phyloP scores from a whole-genome alignment of 1,140 invertebrate species.

The Caenorhabditis inopinata region DNA sequence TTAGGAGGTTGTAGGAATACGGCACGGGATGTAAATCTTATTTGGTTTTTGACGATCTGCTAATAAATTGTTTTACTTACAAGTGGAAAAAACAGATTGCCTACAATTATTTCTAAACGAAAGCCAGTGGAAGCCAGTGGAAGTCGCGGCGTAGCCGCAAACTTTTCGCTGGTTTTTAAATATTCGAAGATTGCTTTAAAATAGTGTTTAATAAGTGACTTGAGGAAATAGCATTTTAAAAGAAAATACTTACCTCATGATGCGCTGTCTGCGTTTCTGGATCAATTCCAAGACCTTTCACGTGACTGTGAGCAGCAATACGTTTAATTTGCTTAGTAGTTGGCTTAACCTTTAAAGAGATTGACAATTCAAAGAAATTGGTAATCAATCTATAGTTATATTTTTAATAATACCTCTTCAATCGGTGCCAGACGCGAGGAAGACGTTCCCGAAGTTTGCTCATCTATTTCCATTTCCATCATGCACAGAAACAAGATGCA shows the following conservation, averaged over 20 bases:
- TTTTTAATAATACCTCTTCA: neutral
- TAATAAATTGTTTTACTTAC: too few relatives aligned
- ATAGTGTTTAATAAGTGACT: conserved; percentile 70
- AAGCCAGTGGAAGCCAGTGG: too few relatives aligned
- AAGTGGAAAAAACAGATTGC: too few relatives aligned
- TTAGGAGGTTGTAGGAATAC: too few relatives aligned
- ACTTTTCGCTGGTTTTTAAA: too few relatives aligned
- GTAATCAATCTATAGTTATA: too few relatives aligned
- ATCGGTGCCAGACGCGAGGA: neutral
- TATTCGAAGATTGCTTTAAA: too few relatives aligned
- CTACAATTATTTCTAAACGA: too few relatives aligned
- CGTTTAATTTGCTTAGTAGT: conserved; percentile 49
- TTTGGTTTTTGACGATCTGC: too few relatives aligned
- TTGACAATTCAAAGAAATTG: neutral
- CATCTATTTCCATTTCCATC: conserved; percentile 20
- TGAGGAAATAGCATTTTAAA: too few relatives aligned
- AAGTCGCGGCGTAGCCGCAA: too few relatives aligned
- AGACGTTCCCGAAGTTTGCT: neutral
- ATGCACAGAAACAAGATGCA: neutral
- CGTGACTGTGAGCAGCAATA: conserved; percentile 63
- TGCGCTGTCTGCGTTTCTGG: conserved; percentile 55
- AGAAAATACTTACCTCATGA: conserved; percentile 14
- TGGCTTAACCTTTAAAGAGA: conserved; percentile 55
- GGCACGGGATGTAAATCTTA: too few relatives aligned
- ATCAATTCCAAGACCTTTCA: conserved; percentile 63